phyloP scores from a whole-genome alignment of 2,797 vertebrate genomes.

The Acropternis orthonyx region DNA sequence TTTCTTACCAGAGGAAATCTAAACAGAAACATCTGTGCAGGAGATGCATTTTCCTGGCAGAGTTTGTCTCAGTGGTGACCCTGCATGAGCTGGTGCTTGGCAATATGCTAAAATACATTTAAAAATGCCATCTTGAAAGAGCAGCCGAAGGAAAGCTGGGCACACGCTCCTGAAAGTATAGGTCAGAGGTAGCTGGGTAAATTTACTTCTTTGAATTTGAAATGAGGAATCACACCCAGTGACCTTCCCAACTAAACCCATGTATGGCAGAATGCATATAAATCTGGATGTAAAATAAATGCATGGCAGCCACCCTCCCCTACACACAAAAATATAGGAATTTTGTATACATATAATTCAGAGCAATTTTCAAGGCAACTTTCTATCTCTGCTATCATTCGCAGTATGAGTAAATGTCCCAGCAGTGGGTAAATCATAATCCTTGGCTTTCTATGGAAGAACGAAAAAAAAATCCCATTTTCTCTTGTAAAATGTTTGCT shows the following conservation, averaged over 20 bases:
- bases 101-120: background rate
- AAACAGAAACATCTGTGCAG: background rate
- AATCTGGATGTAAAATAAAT: background rate
- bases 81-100: background rate
- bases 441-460: background rate
- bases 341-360: background rate
- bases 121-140: background rate
- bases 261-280: background rate
- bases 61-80: background rate
- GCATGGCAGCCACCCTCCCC: background rate
- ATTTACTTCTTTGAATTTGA: background rate
- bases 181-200: background rate
- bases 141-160: background rate
- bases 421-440: slow-evolving; percentile 18
- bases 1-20: background rate
- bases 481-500: background rate
- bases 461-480: background rate
- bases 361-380: slow-evolving; percentile 16
- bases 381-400: background rate
- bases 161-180: background rate
- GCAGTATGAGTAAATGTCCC: background rate
- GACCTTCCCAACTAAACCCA: background rate
- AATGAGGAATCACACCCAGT: background rate
- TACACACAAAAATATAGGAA: background rate
- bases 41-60: background rate